Percentiles rank a stretch among this genome's conserved stretches.
phyloP scores from a whole-genome alignment of 2,113 vertebrate genomes.

The Platichthys flesus region DNA sequence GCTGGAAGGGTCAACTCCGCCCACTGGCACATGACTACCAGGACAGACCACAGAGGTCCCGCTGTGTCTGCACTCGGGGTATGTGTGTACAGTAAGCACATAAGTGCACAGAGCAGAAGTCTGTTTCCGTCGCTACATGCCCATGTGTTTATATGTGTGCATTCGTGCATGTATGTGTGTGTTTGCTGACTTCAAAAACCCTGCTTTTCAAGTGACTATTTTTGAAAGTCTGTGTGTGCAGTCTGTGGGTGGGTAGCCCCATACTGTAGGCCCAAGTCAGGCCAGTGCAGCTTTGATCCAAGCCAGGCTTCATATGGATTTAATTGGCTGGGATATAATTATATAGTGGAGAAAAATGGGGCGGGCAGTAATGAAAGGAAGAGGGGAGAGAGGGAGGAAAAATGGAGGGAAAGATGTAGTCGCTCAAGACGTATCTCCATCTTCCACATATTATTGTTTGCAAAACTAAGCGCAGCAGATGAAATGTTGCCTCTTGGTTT shows the following conservation, averaged over 20 bases:
- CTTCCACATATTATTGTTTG: background rate
- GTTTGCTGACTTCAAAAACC: constrained; percentile 42
- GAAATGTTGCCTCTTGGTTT: constrained; percentile 5
- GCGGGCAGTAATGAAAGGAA: constrained; percentile 3
- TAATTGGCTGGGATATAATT: constrained; percentile 75
- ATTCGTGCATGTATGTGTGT: constrained; percentile 10
- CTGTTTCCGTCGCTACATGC: background rate
- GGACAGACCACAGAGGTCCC: constrained; percentile 59
- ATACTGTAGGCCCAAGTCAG: constrained; percentile 29
- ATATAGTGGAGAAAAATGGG: constrained; percentile 45
- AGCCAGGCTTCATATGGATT: constrained; percentile 74
- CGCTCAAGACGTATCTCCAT: background rate
- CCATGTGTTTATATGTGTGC: constrained; percentile 1
- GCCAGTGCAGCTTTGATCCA: constrained; percentile 64
- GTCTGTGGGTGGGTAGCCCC: constrained; percentile 57
- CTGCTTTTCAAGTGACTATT: constrained; percentile 54
- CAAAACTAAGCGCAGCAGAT: background rate
- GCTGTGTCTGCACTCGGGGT: constrained; percentile 45
- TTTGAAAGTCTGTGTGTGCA: constrained; percentile 33
- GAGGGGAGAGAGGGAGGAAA: background rate
- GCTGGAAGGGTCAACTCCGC: constrained; percentile 61
- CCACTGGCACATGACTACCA: constrained; percentile 56
- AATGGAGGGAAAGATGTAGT: background rate
- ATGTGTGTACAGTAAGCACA: constrained; percentile 46
- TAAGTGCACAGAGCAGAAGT: constrained; percentile 16